Base-by-base conservation (phyloP, 2,113 vertebrate genomes). In the Parotia lawesii region DNA sequence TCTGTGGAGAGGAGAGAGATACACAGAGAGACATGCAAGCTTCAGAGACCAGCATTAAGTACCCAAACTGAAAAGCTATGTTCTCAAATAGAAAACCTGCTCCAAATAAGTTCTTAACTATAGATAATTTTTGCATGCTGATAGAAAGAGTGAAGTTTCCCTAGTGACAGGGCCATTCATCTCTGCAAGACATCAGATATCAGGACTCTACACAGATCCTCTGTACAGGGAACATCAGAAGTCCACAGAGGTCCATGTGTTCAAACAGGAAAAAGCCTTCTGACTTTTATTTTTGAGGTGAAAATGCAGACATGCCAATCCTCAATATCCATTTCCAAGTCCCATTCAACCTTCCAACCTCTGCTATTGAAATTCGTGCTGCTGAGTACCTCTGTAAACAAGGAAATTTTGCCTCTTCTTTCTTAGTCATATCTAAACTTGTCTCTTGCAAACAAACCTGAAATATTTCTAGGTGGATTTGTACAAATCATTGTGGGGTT, bases 181-280 rank as follows among this genome's bases (percentile, higher is more conserved):
- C 33, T 78, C 35, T 47, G 42, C 15, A 76, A 20, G 33, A 73
- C 11, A n/a, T 53, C 22, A 77, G 37, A 33, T 15, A 70, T 48
- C 37, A 85, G 11, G 18, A 72, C 11, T 70, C 47, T 58, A 42
- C 42, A 47, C 3, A 56, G 13, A 42, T 23, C 4, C 4, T 37
- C 4, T 50, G 2, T 25, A 4, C 38, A 17, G 11, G 19, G 18
- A 17, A 33, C 5, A 40, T 11, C 0, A 0, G 18, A 69, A 69
- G 7, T 13, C 31, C 44, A 38, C 15, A 27, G 33, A 70, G 7
- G 10, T 57, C 45, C 14, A 19, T 17, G 6, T 50, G 11, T 18
- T 83, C 4, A 35, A 35, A 65, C 5, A 65, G 28, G 5, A 75
- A 69, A 72, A 87, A 75, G 7, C 15, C 6, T 78, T 66, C 31